A percentile compares a stretch with the other conserved stretches of the same genome.
These are phyloP conservation scores for Eptatretus atami DNA, from an alignment of 2,797 vertebrate species.

Conservation along the genomic window DNA sequence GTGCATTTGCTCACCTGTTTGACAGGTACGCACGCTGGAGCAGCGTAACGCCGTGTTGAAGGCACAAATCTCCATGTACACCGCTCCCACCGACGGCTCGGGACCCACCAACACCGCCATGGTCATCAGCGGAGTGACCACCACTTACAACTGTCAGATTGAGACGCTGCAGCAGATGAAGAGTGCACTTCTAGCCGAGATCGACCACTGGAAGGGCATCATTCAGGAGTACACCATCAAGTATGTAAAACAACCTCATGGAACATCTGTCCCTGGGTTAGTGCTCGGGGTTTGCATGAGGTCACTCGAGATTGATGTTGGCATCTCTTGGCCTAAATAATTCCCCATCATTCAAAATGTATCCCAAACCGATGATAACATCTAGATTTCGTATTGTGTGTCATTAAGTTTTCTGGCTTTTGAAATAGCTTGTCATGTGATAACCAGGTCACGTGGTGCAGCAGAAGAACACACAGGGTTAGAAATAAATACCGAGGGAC, in stretches of 20 bases:
- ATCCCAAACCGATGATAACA: too few species aligned
- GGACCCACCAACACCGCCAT: constrained; percentile 14
- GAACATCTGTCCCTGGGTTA: too few species aligned
- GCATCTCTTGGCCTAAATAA: too few species aligned
- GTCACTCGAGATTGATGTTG: too few species aligned
- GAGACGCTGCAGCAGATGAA: constrained; percentile 14
- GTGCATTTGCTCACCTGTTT: background rate
- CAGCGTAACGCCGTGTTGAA: constrained; percentile 19
- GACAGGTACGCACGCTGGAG: constrained; percentile 15
- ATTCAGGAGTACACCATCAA: constrained; percentile 15
- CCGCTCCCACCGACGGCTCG: constrained; percentile 13
- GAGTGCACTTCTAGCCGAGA: constrained; percentile 16
- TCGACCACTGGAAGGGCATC: constrained; percentile 16
- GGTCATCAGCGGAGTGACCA: constrained; percentile 16
- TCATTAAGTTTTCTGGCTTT: too few species aligned
- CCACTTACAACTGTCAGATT: constrained; percentile 17
- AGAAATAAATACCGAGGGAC: too few species aligned
- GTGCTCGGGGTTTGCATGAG: too few species aligned
- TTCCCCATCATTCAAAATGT: too few species aligned
- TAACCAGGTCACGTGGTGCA: too few species aligned
- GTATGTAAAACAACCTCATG: constrained; percentile 8
- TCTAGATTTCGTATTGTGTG: too few species aligned
- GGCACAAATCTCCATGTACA: constrained; percentile 18
- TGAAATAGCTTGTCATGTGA: too few species aligned
- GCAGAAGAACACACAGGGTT: too few species aligned